Evolutionary conservation across 2,113 vertebrate genomes (phyloP), one percentile per base, ranked within the genome.

Genomic region (Gasterosteus nipponicus): DNA sequence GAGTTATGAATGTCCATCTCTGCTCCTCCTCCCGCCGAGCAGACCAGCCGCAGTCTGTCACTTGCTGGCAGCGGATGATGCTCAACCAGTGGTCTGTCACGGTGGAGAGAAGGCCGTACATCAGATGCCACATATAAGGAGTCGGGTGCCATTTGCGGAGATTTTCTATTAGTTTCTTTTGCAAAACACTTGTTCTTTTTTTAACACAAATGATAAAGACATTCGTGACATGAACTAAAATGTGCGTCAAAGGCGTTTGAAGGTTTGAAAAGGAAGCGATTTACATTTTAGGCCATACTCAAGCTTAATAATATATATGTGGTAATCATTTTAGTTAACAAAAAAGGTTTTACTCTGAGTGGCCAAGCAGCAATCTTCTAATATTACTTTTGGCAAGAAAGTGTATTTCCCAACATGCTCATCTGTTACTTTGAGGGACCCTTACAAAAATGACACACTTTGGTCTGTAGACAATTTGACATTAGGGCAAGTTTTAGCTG

Each of bases 21-120:
- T 71, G 77, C 80, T 83, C 80, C 61, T 73, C 75, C 46, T 77
- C 82, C 82, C 3, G 63, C 82, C 56, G 73, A 71, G 83, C 75
- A 56, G 71, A 84, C 73, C 75, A 69, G 83, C 72, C 61, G 12
- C 83, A 84, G 84, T 81, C 85, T 87, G 85, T 89, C 87, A 79
- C 85, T 90, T 64, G 81, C 80, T 33, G 63, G 77, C 82, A 57
- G 71, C 7, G 19, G 56, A 74, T 63, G 77, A 77, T 76, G 79
- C 42, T 64, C 75, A 59, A 60, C 75, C 75, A 29, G 56, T 44
- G 49, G 70, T 47, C 60, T 47, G 42, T 61, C 62, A 47, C 69
- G 49, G 53, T 1, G 22, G 5, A 71, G n/a, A 75, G 72, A 18
- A 31, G 49, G 62, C 29, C 2, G 0, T 61, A 35, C 47, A 65